These are phyloP conservation scores for Catharus ustulatus DNA, from an alignment of 2,797 vertebrate genomes.

Conservation along the genomic window DNA sequence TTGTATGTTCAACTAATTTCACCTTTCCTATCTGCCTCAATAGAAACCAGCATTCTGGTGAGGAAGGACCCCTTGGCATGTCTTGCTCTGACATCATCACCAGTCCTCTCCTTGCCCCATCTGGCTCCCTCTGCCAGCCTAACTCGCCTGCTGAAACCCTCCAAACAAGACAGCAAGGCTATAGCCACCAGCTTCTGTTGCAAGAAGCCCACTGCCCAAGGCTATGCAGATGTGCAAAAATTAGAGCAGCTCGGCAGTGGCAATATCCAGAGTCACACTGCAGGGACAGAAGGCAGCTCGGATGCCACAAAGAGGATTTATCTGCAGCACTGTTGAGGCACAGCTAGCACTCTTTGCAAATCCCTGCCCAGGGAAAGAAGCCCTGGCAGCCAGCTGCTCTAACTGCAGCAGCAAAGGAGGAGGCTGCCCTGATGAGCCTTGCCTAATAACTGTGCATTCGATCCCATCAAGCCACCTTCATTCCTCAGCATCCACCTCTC, in stretches of 20 bases:
- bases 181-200: not conserved
- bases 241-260: not conserved
- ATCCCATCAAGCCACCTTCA: not conserved
- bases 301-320: not conserved
- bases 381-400: not conserved
- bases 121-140: not conserved
- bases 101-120: not conserved
- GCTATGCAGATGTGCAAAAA: not conserved
- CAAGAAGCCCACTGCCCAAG: not conserved
- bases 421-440: not conserved
- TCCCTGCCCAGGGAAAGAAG: not conserved
- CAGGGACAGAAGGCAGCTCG: not conserved
- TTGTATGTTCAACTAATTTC: not conserved
- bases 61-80: not conserved
- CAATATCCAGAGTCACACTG: not conserved
- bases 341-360: not conserved
- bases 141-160: not conserved
- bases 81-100: not conserved
- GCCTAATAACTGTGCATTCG: not conserved
- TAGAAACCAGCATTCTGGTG: not conserved
- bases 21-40: not conserved
- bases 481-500: not conserved
- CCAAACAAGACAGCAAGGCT: not conserved
- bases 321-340: accelerated
- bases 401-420: not conserved